Conservation (phyloP, 2,888 invertebrate species). For the Caenorhabditis sp. region DNA sequence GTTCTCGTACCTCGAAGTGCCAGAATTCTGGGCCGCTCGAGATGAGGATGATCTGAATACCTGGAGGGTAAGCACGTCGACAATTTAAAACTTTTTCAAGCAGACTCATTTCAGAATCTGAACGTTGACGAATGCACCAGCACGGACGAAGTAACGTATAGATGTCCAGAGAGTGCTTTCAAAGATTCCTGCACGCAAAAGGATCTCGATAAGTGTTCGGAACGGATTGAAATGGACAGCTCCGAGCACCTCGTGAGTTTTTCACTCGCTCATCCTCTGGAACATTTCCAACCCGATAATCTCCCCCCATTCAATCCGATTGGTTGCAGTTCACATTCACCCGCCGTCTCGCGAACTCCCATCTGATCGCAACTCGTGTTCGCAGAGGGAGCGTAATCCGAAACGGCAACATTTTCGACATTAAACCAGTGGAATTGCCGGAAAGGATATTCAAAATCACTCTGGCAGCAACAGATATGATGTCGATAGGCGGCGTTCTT, state of each 20-base stretch:
- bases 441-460: slow-evolving; percentile 31
- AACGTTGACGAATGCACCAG: slow-evolving; percentile 48
- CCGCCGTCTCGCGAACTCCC: slow-evolving; percentile 16
- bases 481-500: slow-evolving; percentile 34
- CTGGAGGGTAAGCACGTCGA: slow-evolving; percentile 14
- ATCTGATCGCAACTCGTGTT: slow-evolving; percentile 30
- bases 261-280: not conserved
- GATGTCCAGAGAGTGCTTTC: slow-evolving; percentile 28
- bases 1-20: slow-evolving; percentile 45
- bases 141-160: slow-evolving; percentile 10
- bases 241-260: slow-evolving; percentile 24
- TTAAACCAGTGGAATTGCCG: slow-evolving; percentile 29
- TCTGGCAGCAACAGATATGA: slow-evolving; percentile 11
- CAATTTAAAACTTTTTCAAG: not conserved
- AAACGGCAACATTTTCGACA: slow-evolving; percentile 48
- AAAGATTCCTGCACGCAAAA: slow-evolving; percentile 28
- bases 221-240: slow-evolving; percentile 31
- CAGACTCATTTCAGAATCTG: slow-evolving; percentile 21
- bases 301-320: too few species aligned
- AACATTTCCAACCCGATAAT: not conserved
- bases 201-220: slow-evolving; percentile 30
- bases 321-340: slow-evolving; percentile 39
- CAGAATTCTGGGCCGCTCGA: slow-evolving; percentile 31
- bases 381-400: slow-evolving; percentile 23
- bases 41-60: slow-evolving; percentile 19